Base-by-base conservation (phyloP, 2,888 invertebrate genomes). In the Automeris io region DNA sequence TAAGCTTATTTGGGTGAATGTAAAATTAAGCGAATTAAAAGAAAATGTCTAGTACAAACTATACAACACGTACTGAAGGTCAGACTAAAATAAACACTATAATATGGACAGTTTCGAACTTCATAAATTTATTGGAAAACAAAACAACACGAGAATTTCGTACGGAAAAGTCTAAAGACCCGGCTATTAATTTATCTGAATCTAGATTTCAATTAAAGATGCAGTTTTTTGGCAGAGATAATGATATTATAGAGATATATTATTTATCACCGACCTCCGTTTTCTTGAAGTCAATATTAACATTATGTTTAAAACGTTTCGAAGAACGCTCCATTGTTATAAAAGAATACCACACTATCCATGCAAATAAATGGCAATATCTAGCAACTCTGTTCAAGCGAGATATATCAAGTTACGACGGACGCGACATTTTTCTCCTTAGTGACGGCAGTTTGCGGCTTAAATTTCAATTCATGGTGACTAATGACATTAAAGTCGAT, bases 361-460 rank as follows among this genome's bases (percentile, higher is more conserved):
- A 77, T 50, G 74, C 75, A 0, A 82, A 85, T 42, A 81, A 82
- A 46, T 85, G 85, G 85, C 83, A 85, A 49, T 83, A 78, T 45
- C 57, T 86, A 32, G 75, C 80, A 2, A 81, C 79, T 1, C 53
- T 85, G 12, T 83, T 68, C 39, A 86, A 81, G 36, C 61, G 75
- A 18, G 83, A 83, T 35, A 72, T 85, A 23, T 66, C 62, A 0
- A 73, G 69, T 42, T 65, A 66, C 34, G 76, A 78, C 21, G 76
- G 74, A 1, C 57, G 70, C 12, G 81, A 81, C 7, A 63, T 66
- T 41, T 80, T 67, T 39, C 47, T 86, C 2, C 52, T 80, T 1
- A 75, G 70, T 37, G 80, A 85, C 50, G 85, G 82, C 1, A 82
- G 80, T 46, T 58, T 85, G 16, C 60, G 76, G 7, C 49, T 86